Evolutionary conservation across 2,113 vertebrate genomes (phyloP).

Genomic region (Poeciliopsis prolifica): DNA sequence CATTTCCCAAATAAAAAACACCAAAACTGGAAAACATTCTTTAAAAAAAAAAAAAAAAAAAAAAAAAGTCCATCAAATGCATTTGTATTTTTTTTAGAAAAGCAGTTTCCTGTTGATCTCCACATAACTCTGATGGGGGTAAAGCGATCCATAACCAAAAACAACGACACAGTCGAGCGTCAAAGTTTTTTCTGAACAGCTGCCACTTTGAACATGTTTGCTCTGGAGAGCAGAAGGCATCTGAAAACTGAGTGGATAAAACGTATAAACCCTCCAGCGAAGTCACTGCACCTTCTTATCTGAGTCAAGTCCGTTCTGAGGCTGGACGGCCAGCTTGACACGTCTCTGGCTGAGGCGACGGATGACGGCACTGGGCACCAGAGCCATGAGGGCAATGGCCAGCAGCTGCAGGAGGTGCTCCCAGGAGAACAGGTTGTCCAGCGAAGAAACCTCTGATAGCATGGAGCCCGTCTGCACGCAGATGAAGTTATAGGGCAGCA

Average conservation of each 20-base stretch:
- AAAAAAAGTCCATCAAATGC: conserved; percentile 28
- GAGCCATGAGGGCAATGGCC: conserved; percentile 86
- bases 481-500: conserved; percentile 97
- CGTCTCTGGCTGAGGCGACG: conserved; percentile 83
- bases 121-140: neutral
- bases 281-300: conserved; percentile 83
- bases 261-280: neutral
- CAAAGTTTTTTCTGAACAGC: conserved; percentile 10
- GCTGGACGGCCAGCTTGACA: conserved; percentile 73
- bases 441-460: conserved; percentile 89
- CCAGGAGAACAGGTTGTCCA: conserved; percentile 95
- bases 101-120: conserved; percentile 2
- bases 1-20: conserved; percentile 14
- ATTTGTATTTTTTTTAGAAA: neutral
- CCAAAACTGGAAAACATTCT: conserved; percentile 2
- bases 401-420: conserved; percentile 87
- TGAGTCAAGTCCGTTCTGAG: conserved; percentile 47
- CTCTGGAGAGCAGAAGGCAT: neutral
- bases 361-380: conserved; percentile 90
- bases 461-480: conserved; percentile 97
- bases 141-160: neutral
- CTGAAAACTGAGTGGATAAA: neutral
- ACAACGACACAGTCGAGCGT: neutral
- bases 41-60: neutral
- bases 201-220: conserved; percentile 13